Conservation (phyloP, 37 sponge, comb jelly and placozoan species). For the Oopsacas minuta region DNA sequence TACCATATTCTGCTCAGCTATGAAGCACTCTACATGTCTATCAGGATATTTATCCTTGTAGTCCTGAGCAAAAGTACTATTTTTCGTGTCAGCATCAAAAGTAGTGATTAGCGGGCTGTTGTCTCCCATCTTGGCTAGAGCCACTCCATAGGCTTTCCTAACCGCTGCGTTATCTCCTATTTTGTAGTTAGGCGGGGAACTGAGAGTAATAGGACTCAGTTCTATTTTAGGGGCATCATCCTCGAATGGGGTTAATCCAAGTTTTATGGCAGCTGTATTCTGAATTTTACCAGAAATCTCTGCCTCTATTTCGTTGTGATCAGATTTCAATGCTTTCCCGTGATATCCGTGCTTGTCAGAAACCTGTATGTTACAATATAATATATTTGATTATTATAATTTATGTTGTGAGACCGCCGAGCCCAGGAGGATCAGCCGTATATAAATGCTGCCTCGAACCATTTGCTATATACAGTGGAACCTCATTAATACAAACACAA, state of each 20-base stretch:
- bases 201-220: conserved; percentile 32
- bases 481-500: no score
- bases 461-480: no score
- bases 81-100: conserved; percentile 97
- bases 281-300: conserved; percentile 24
- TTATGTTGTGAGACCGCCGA: no score
- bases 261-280: conserved; percentile 49
- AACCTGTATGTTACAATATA: not conserved
- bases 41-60: conserved; percentile 90
- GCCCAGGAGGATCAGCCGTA: no score
- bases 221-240: conserved; percentile 70
- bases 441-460: no score
- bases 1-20: conserved; percentile 95
- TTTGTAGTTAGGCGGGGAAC: conserved; percentile 70
- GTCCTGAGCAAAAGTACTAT: conserved; percentile 90
- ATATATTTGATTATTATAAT: not conserved
- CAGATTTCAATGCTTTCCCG: conserved; percentile 7
- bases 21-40: conserved; percentile 89
- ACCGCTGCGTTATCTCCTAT: conserved; percentile 74
- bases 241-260: conserved; percentile 30
- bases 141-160: conserved; percentile 78
- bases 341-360: conserved; percentile 29
- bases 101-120: conserved; percentile 41
- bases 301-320: not conserved
- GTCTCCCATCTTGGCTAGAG: conserved; percentile 80